phyloP scores from a whole-genome alignment of 2,797 vertebrate species.

The Dallia pectoralis region DNA sequence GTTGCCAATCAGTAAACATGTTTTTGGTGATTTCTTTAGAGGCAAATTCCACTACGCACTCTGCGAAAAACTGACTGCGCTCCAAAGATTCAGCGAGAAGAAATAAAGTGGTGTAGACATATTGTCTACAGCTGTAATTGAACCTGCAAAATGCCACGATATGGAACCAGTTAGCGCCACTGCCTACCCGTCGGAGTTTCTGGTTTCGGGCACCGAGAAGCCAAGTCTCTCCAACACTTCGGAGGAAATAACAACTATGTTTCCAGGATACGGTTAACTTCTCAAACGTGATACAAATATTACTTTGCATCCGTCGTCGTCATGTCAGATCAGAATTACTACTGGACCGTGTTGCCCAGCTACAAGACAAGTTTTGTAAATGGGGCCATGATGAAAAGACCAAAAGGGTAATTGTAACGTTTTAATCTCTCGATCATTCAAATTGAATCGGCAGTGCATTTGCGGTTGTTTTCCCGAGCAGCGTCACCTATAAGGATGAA shows the following conservation, averaged over 20 bases:
- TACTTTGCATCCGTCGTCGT: constrained; percentile 20
- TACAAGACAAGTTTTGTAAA: constrained; percentile 79
- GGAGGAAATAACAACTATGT: constrained; percentile 23
- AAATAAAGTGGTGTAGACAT: constrained; percentile 54
- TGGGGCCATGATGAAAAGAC: constrained; percentile 75
- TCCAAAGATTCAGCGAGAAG: constrained; percentile 8
- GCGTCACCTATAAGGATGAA: neutral
- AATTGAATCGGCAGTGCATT: neutral
- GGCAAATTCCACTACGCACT: neutral
- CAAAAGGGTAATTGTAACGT: constrained; percentile 65
- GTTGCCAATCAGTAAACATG: constrained; percentile 35
- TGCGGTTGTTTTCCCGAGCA: neutral
- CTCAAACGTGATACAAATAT: constrained; percentile 30
- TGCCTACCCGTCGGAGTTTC: constrained; percentile 53
- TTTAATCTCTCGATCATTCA: neutral
- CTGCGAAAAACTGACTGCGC: neutral
- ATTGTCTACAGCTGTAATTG: constrained; percentile 8
- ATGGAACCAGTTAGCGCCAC: constrained; percentile 50
- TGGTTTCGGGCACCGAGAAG: constrained; percentile 48
- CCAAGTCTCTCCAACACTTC: constrained; percentile 40
- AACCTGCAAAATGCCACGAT: constrained; percentile 35
- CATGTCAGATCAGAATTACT: constrained; percentile 78
- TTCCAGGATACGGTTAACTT: constrained; percentile 25
- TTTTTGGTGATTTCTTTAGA: constrained; percentile 29
- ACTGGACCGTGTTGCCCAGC: constrained; percentile 79